Base-by-base conservation (phyloP, 2,888 invertebrate species). In the Lamellibrachia columna region DNA sequence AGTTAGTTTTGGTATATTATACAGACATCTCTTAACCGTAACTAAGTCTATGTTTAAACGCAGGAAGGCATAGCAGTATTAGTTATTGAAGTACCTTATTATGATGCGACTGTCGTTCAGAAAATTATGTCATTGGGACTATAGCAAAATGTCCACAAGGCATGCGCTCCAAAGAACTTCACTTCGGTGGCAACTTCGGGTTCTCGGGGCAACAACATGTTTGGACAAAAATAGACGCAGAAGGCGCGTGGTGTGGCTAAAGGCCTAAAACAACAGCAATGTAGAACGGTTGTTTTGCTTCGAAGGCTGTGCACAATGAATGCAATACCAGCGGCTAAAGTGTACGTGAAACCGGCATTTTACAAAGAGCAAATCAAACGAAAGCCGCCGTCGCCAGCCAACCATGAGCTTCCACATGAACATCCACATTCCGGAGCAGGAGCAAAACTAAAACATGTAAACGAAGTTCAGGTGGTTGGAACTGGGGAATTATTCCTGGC, bases 401-500 rank as follows among this genome's bases (percentile, higher is more conserved):
- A 53, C 91, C 22, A 6, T 2, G 6, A n/a, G 28, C 91, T 3
- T 91, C 52, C 6, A 90, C 2, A 90, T 52, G 9, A 52, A 11
- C 53, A 52, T 28, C 28, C 11, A 91, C 53, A 52, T n/a, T 28
- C 53, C 11, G 91, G 40, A 53, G 28, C 52, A 91, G 91, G 15
- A 53, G 11, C 91, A 52, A 11, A 7, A 6, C 9, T 53, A 28
- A 91, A 91, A 91, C 91, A 91, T 52, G 91, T 91, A 53, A 91
- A 93, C 90, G 93, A 95, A 53, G 95, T 96, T 28, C 94, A 94
- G 93, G 96, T 96, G 7, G 94, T 94, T 91, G 95, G 95, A 4
- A 94, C 95, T 15, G 95, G 96, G 28, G 96, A 95, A 93, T 94
- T 95, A 52, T 94, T 94, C 4, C 92, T 95, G n/a, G 94, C 95